Conservation (phyloP, 64 coral and sea anemone genomes). For the Catalaphyllia jardinei region DNA sequence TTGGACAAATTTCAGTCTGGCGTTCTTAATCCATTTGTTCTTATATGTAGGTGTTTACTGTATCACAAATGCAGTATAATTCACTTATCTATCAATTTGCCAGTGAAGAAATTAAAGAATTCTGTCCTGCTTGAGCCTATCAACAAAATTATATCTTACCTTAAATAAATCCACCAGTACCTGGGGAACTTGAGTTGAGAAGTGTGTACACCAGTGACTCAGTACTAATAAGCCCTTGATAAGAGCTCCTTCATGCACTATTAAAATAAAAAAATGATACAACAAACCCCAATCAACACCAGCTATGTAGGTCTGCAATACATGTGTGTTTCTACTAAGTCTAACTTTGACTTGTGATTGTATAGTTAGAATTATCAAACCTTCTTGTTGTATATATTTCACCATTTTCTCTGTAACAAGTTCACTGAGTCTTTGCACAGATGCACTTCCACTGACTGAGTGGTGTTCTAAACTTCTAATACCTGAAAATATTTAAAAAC, state of each 20-base stretch:
- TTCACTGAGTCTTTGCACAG: conserved; percentile 70
- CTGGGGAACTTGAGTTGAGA: conserved; percentile 56
- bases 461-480: conserved; percentile 73
- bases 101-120: not conserved
- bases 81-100: not conserved
- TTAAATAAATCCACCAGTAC: conserved; percentile 72
- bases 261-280: not conserved
- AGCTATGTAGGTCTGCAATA: not conserved
- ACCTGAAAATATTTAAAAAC: conserved; percentile 50
- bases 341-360: no score
- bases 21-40: no score
- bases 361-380: conserved; percentile 17
- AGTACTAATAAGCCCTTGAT: conserved; percentile 68
- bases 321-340: no score
- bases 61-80: not conserved
- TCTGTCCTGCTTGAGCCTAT: no score
- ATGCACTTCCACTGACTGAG: conserved; percentile 75
- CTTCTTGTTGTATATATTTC: conserved; percentile 94
- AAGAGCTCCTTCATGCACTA: conserved; percentile 71
- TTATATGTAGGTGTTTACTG: no score
- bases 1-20: no score
- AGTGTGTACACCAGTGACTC: conserved; percentile 71
- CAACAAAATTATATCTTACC: conserved; percentile 4
- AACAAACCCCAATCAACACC: no score
- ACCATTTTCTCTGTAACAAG: conserved; percentile 77